Base-by-base conservation (phyloP, 2,888 invertebrate species). In the Drosophila meridiana region DNA sequence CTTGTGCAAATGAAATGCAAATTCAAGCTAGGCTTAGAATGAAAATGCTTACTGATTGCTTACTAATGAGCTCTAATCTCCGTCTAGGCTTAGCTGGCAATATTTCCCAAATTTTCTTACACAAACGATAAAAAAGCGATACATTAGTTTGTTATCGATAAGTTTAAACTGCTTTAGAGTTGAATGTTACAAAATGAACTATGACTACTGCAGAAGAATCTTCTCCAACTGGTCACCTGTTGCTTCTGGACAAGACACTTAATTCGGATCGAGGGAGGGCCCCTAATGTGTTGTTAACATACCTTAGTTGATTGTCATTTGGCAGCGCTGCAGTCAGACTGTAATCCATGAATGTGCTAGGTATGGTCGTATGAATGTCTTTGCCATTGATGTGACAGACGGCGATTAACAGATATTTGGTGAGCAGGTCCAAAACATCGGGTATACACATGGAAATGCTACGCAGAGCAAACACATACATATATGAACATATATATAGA, bases 261-360 rank as follows among this genome's bases (percentile, higher is more conserved):
- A 13, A 7, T n/a, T 32, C 2, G 11, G 0, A 32, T 32, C 9
- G 14, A 6, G 4, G 9, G 6, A 36, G 3, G 26, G 30, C 2
- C 42, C n/a, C 5, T n/a, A 8, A 3, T 32, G 2, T 13, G 7
- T 5, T 30, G 2, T 3, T 30, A 38, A 81, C 63, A 73, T 88
- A 93, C 93, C 92, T 91, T 80, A 93, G 79, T 86, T 92, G 92
- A 90, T 91, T 92, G 90, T 93, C 93, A 83, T 93, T 93, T 87
- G 93, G 93, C 91, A 93, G 91, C 86, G 93, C 89, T 83, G 91
- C 81, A 79, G 91, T 87, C 78, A 93, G 87, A 78, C 89, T 89
- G 73, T 89, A 92, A 77, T 93, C 93, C 84, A 93, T 87, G 71
- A 92, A 78, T 69, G 89, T 91, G 82, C 85, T 91, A 66, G 92